Base-by-base conservation (phyloP, 2,888 invertebrate species). In the Catotricha subobsoleta region DNA sequence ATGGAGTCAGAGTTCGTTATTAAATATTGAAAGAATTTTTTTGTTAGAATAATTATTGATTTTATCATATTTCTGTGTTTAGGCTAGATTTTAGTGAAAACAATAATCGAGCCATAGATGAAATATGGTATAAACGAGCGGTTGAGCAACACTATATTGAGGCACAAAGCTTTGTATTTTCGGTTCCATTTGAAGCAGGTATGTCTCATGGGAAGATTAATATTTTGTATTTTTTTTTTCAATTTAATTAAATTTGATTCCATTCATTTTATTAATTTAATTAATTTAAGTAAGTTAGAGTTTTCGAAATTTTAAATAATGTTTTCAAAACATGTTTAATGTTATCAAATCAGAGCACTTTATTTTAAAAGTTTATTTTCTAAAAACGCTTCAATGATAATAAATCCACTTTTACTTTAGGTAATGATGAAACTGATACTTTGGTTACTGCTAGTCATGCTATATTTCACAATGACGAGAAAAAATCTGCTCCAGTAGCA, bases 371-470 rank as follows among this genome's bases (percentile, higher is more conserved):
- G 3, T 8, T 3, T 23, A 34, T 25, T 39, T 30, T 31, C 19
- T 35, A 39, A 39, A 10, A n/a, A n/a, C n/a, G n/a, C n/a, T n/a
- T n/a, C n/a, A 5, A 31, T 30, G 30, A 30, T 16, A 33, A 16
- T 33, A 18, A 33, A 3, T 7, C n/a, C 9, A 18, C 8, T 15
- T 15, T 15, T 13, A 21, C 13, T 21, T 3, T 20, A 59, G 61
- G 62, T 41, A n/a, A n/a, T n/a, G 52, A 52, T 27, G 52, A 49
- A 39, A 50, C 72, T 45, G 67, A 74, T 30, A 78, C 79, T 1
- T 60, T 80, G 49, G 82, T 90, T 12, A 91, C 88, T 2, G 91
- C 83, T 2, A 80, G 83, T 40, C 81, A 84, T 55, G 90, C 90
- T 0, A 76, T 90, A 37, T 86, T 78, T 52, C 74, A 74, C 44